Evolutionary conservation across 2,888 invertebrate species (phyloP).

Genomic region (Drosophila seclusa): DNA sequence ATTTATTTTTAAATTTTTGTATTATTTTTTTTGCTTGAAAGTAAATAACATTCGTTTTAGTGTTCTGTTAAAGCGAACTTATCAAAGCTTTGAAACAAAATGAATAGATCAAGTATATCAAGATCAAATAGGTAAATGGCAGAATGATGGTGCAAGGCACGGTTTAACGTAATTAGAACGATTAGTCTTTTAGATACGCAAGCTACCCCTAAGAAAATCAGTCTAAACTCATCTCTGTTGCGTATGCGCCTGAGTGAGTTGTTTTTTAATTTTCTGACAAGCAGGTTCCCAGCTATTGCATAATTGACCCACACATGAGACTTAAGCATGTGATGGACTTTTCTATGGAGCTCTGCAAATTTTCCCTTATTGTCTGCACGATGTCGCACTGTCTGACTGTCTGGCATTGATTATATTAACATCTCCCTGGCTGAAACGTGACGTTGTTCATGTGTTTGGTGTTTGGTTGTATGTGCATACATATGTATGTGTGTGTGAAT

Average conservation of each 20-base stretch:
- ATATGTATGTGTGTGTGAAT: not conserved
- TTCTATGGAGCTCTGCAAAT: slow-evolving; percentile 12
- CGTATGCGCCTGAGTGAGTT: not conserved
- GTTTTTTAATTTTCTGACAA: not conserved
- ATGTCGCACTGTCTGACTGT: slow-evolving; percentile 39
- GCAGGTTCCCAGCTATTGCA: not conserved
- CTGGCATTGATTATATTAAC: slow-evolving; percentile 65
- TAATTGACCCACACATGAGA: slow-evolving; percentile 24
- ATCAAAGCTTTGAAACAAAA: not conserved
- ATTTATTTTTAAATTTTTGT: too few relatives aligned
- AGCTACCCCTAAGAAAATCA: not conserved
- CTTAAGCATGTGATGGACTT: slow-evolving; percentile 8
- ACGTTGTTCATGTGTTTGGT: not conserved
- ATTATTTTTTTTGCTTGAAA: too few relatives aligned
- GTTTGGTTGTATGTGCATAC: not conserved
- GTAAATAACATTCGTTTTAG: too few relatives aligned
- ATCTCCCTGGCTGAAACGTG: slow-evolving; percentile 40
- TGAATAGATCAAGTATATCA: too few relatives aligned
- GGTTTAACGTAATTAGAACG: not conserved
- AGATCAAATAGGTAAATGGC: not conserved
- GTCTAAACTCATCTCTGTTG: not conserved
- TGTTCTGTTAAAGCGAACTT: too few relatives aligned
- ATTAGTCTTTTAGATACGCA: not conserved
- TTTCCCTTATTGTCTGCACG: slow-evolving; percentile 43
- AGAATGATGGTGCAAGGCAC: not conserved